Percentiles rank a stretch among this genome's conserved stretches.
phyloP scores from a whole-genome alignment of 1,140 invertebrate species.

The Lordiphosa mommai region DNA sequence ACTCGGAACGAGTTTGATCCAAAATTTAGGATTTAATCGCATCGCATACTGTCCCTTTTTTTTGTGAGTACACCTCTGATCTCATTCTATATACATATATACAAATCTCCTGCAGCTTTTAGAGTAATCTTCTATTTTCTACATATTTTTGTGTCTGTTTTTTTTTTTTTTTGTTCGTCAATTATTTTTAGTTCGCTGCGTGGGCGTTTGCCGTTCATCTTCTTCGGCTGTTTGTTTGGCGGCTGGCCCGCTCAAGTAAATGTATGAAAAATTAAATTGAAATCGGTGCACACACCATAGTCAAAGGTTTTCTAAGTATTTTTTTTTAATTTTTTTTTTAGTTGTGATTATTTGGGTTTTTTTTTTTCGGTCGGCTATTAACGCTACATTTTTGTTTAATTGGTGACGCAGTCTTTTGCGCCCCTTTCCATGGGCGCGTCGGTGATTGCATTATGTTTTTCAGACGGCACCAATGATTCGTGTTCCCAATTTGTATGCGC shows the following conservation, averaged over 20 bases:
- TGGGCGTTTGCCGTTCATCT: conserved; percentile 45
- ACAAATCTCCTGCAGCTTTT: conserved; percentile 42
- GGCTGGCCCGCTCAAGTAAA: conserved; percentile 67
- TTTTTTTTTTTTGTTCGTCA: conserved; percentile 3
- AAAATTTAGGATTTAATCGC: not conserved
- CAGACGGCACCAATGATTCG: conserved; percentile 73
- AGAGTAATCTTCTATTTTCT: not conserved
- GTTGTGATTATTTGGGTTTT: conserved; percentile 44
- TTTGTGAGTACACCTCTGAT: not conserved
- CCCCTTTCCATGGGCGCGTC: not conserved
- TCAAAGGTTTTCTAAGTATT: too few species aligned
- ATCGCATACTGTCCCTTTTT: not conserved
- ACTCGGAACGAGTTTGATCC: too few species aligned
- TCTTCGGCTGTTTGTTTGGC: conserved; percentile 14
- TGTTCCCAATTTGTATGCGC: conserved; percentile 33
- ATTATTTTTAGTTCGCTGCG: conserved; percentile 64
- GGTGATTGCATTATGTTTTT: conserved; percentile 42
- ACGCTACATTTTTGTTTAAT: conserved; percentile 73
- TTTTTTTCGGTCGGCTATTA: conserved; percentile 36
- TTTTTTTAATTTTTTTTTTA: conserved; percentile 11
- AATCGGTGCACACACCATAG: conserved; percentile 30
- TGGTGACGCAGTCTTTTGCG: conserved; percentile 57
- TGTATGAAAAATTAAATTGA: conserved; percentile 48
- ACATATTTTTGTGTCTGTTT: conserved; percentile 4
- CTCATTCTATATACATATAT: conserved; percentile 25